phyloP scores from a whole-genome alignment of 2,113 vertebrate species.

The Zeus faber region DNA sequence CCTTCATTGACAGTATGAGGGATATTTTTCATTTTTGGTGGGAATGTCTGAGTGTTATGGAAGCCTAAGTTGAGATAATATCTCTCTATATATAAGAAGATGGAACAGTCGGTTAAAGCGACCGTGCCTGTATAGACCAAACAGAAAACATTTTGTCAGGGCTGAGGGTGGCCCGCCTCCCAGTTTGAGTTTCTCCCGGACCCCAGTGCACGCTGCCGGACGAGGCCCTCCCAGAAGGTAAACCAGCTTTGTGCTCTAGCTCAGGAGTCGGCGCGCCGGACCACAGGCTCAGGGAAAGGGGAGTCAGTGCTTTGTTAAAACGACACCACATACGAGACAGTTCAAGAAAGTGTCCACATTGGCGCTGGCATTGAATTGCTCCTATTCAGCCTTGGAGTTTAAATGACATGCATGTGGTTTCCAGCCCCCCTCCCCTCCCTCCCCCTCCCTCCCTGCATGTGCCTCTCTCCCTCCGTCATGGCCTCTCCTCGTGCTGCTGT shows the following conservation, averaged over 20 bases:
- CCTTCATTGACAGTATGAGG: neutral
- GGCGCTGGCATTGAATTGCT: constrained; percentile 68
- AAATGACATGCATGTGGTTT: constrained; percentile 81
- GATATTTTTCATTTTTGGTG: constrained; percentile 6
- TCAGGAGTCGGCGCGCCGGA: constrained; percentile 50
- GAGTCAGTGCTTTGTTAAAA: constrained; percentile 53
- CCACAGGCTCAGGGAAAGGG: constrained; percentile 53
- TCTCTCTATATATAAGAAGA: constrained; percentile 9
- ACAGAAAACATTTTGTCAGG: constrained; percentile 9
- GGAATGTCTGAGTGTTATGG: neutral
- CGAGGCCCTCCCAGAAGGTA: constrained; percentile 59
- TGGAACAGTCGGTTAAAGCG: constrained; percentile 18
- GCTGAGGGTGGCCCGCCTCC: constrained; percentile 27
- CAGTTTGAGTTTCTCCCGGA: constrained; percentile 44
- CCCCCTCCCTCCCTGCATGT: constrained; percentile 61
- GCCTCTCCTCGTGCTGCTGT: constrained; percentile 74
- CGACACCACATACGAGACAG: constrained; percentile 58
- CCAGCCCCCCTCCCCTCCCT: constrained; percentile 56
- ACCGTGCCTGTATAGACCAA: constrained; percentile 33
- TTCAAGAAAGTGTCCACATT: constrained; percentile 62
- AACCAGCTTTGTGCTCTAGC: constrained; percentile 46
- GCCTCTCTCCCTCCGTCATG: constrained; percentile 64
- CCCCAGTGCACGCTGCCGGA: constrained; percentile 46
- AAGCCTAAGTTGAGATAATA: constrained; percentile 18
- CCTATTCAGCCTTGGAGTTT: constrained; percentile 82